phyloP scores from a whole-genome alignment of 1,140 invertebrate species.

The Nixonia krombeini region DNA sequence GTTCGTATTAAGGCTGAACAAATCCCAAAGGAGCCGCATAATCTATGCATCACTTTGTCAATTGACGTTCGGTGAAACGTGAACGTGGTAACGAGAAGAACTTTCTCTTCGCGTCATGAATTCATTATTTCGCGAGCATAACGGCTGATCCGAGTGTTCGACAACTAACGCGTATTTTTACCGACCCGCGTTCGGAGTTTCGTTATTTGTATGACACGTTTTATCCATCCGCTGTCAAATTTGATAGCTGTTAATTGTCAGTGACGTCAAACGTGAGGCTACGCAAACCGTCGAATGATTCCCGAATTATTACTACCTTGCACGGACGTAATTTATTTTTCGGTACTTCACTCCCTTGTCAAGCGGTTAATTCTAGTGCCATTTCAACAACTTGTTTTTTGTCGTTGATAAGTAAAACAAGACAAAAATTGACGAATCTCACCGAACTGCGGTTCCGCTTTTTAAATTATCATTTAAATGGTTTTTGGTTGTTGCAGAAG shows the following conservation, averaged over 20 bases:
- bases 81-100: constrained; percentile 12
- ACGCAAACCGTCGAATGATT: not conserved
- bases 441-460: too few relatives aligned
- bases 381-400: too few relatives aligned
- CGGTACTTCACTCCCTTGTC: too few relatives aligned
- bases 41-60: constrained; percentile 14
- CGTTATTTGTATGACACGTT: not conserved
- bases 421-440: too few relatives aligned
- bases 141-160: not conserved
- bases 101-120: constrained; percentile 8
- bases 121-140: not conserved
- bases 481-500: too few relatives aligned
- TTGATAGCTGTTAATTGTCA: not conserved
- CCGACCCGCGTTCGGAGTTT: not conserved
- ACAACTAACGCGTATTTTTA: not conserved
- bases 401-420: too few relatives aligned
- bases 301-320: too few relatives aligned
- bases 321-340: too few relatives aligned
- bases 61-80: constrained; percentile 5
- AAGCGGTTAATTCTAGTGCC: too few relatives aligned
- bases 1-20: constrained; percentile 7
- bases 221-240: not conserved
- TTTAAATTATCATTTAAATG: too few relatives aligned
- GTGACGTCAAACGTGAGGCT: not conserved
- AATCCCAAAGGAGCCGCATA: constrained; percentile 14